Conservation (phyloP, 2,797 vertebrate species). For the Harpagifer antarcticus region DNA sequence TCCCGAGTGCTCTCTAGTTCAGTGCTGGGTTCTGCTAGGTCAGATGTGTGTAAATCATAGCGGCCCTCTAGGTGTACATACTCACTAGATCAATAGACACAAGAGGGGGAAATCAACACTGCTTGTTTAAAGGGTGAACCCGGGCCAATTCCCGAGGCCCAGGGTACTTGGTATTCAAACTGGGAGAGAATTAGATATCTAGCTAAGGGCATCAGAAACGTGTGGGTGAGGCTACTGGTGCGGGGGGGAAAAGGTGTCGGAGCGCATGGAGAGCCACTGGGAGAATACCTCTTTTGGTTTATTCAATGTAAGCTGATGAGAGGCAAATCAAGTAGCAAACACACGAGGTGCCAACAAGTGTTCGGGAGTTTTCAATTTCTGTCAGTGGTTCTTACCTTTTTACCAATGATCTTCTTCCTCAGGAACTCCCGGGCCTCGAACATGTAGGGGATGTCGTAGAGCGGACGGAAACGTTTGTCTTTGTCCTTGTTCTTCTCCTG, state of each 20-base stretch:
- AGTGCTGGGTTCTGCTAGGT: slow-evolving; percentile 47
- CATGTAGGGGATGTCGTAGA: slow-evolving; percentile 99
- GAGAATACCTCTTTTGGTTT: slow-evolving; percentile 25
- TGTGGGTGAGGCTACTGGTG: slow-evolving; percentile 22
- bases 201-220: slow-evolving; percentile 40
- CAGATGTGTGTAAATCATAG: slow-evolving; percentile 74
- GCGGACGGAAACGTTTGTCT: slow-evolving; percentile 96
- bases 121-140: slow-evolving; percentile 74
- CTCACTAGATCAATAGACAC: slow-evolving; percentile 72
- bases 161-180: slow-evolving; percentile 67
- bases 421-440: slow-evolving; percentile 98
- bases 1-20: slow-evolving; percentile 33
- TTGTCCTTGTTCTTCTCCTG: slow-evolving; percentile 94
- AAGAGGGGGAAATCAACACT: slow-evolving; percentile 72
- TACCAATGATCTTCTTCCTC: slow-evolving; percentile 97
- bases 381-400: slow-evolving; percentile 87
- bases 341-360: neutral
- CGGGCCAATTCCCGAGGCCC: slow-evolving; percentile 59
- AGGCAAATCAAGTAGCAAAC: slow-evolving; percentile 27
- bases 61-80: slow-evolving; percentile 58
- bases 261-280: slow-evolving; percentile 9
- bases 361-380: neutral
- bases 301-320: slow-evolving; percentile 44
- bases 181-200: slow-evolving; percentile 34
- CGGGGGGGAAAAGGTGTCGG: neutral